Evolutionary conservation across 2,797 vertebrate genomes (phyloP), one percentile per base, ranked within the genome.

Genomic region (Diglossa cyanea): DNA sequence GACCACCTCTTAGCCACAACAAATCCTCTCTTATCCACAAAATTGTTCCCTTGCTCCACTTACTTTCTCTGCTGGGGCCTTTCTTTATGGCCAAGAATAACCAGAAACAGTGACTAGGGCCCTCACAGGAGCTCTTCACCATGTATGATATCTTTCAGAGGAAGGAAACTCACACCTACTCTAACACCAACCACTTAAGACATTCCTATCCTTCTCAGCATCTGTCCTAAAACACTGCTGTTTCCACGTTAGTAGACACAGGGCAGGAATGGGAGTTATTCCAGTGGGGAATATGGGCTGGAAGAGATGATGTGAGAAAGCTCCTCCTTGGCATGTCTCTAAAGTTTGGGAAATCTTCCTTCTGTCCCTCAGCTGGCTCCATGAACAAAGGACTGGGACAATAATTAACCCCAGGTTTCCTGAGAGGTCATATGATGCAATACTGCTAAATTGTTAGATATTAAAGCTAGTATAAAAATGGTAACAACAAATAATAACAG

Each of bases 1-100:
- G 84, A 73, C 54, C 33, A 66, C 33, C n/a, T 89, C 60, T 77
- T n/a, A 87, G 78, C 58, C 92, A 83, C 72, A 94, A 84, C 35
- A 89, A 96, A 92, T 61, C 30, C n/a, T 77, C 48, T 90, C 30
- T 37, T 81, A 47, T 87, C 53, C 72, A 86, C 72, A 88, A 62
- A 95, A 95, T 31, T 75, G 39, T 47, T 75, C 39, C 72, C 65
- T 91, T 3, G 2, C 2, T 78, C 26, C 61, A 11, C 31, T 57
- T 31, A 48, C 30, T 81, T 93, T 51, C 58, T 87, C 42, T 45
- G 26, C 28, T 4, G 1, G 7, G 23, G 18, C 39, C 47, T 62
- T 88, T 81, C 55, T 65, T 54, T 44, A 73, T 68, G 42, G 57
- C 74, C 57, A 68, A 70, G 53, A 89, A 71, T 51, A 84, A 61